Conservation (phyloP, 2,113 vertebrate genomes). For the Centropus unirufus region DNA sequence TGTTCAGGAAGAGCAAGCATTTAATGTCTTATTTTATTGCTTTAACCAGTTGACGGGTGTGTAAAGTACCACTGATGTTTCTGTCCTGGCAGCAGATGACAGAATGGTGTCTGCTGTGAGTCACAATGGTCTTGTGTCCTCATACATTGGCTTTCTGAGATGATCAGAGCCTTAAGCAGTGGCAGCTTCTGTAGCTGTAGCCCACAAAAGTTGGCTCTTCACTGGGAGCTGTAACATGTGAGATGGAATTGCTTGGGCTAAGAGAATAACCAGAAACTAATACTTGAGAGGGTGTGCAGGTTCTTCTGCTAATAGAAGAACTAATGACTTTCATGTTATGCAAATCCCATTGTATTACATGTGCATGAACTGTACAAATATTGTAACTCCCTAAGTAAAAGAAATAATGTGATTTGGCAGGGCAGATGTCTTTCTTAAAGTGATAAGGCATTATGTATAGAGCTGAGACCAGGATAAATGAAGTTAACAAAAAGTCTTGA, state of each 20-base stretch:
- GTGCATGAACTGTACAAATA: slow-evolving; percentile 45
- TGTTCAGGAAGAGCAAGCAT: background rate
- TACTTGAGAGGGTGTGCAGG: background rate
- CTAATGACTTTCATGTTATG: slow-evolving; percentile 32
- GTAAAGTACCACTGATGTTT: background rate
- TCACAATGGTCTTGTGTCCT: background rate
- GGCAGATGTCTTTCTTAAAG: slow-evolving; percentile 1
- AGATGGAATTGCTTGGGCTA: background rate
- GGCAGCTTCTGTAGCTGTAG: background rate
- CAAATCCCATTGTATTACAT: slow-evolving; percentile 46
- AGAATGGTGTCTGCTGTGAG: background rate
- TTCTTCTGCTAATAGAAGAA: slow-evolving; percentile 14
- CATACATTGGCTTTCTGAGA: background rate
- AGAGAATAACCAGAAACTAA: slow-evolving; percentile 21
- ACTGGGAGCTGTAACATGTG: background rate
- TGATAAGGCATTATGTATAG: background rate
- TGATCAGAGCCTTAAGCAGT: background rate
- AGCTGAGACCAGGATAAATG: background rate
- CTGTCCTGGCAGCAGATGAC: background rate
- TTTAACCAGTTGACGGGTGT: background rate
- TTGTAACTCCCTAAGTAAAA: slow-evolving; percentile 44
- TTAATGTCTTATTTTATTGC: background rate
- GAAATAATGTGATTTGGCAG: slow-evolving; percentile 40
- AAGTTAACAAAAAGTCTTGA: background rate
- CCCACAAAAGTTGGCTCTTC: background rate